A percentile compares a stretch with the other conserved stretches of the same genome.
phyloP scores from a whole-genome alignment of 2,888 invertebrate genomes.

The Serripes groenlandicus region DNA sequence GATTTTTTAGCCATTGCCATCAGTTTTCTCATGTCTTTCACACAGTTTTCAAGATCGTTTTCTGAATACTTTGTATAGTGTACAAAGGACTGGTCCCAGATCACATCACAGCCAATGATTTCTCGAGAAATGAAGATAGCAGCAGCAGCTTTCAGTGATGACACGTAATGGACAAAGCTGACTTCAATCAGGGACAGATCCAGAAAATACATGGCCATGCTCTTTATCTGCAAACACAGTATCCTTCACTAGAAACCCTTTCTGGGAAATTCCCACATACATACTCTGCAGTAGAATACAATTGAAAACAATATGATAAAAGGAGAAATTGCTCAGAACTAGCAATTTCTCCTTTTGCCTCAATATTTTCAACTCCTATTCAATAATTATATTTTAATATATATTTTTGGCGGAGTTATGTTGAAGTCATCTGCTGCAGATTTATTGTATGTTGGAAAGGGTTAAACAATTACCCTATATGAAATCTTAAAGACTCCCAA shows the following conservation, averaged over 20 bases:
- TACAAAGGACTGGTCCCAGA: conserved; percentile 73
- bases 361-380: background rate
- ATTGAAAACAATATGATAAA: background rate
- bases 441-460: too few relatives aligned
- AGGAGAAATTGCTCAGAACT: background rate
- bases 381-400: background rate
- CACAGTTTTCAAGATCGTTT: conserved; percentile 67
- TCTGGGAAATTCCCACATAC: background rate
- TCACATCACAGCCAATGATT: conserved; percentile 53
- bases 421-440: too few relatives aligned
- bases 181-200: conserved; percentile 74
- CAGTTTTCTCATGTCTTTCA: conserved; percentile 63
- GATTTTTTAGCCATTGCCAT: conserved; percentile 56
- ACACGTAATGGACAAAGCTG: conserved; percentile 68
- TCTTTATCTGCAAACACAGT: conserved; percentile 49
- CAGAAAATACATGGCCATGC: conserved; percentile 75
- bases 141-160: conserved; percentile 77
- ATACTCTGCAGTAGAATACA: background rate
- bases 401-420: too few relatives aligned
- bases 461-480: too few relatives aligned
- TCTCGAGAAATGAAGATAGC: conserved; percentile 76
- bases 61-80: conserved; percentile 78
- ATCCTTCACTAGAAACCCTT: too few relatives aligned
- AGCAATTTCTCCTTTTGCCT: background rate
- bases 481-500: too few relatives aligned